Percentiles rank a stretch among this genome's conserved stretches.
Conservation (phyloP, 2,113 vertebrate genomes). For the Myotis brandtii region DNA sequence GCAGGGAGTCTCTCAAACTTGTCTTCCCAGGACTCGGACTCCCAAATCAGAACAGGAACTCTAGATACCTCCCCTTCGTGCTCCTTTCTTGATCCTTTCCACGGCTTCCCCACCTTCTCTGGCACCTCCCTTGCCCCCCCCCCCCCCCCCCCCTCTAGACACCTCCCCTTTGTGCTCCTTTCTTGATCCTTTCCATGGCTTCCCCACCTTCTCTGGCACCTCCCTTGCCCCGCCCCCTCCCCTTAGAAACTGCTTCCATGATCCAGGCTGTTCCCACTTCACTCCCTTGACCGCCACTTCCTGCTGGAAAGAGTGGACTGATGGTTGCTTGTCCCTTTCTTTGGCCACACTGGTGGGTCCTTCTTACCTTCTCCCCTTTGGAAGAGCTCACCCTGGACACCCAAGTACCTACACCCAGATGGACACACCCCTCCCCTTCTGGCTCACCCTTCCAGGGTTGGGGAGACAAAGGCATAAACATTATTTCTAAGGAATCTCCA, state of each 20-base stretch:
- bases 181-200: no score
- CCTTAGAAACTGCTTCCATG: not conserved
- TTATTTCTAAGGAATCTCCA: conserved; percentile 15
- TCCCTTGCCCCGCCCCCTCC: not conserved
- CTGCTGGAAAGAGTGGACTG: rapidly evolving
- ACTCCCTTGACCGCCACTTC: not conserved
- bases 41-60: not conserved
- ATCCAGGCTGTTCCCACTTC: not conserved
- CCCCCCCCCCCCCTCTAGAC: not conserved
- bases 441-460: not conserved
- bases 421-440: not conserved
- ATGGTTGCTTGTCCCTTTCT: not conserved
- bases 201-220: not conserved
- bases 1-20: not conserved
- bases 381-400: not conserved
- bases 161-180: rapidly evolving
- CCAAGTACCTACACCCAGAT: not conserved
- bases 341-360: not conserved
- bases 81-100: no score
- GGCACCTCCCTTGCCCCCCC: not conserved
- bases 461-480: conserved; percentile 12
- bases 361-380: not conserved
- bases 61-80: rapidly evolving
- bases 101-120: not conserved
- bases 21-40: not conserved